Conservation (phyloP, 2,797 vertebrate genomes). For the Brachyalestes nurse region DNA sequence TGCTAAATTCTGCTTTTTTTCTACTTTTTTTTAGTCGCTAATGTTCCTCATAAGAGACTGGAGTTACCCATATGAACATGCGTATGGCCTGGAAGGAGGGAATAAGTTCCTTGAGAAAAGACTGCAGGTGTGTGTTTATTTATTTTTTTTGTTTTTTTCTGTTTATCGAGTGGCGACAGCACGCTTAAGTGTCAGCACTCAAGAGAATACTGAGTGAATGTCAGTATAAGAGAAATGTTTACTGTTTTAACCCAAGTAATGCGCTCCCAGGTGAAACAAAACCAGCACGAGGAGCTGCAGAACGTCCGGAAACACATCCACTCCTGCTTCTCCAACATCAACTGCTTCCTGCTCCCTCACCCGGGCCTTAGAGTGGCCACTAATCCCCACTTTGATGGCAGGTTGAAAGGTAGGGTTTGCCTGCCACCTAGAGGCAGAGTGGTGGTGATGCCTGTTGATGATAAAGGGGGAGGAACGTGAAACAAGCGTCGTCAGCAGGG, state of each 20-base stretch:
- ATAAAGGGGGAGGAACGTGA: no score
- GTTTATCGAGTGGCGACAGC: background rate
- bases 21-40: slow-evolving; percentile 79
- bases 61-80: slow-evolving; percentile 95
- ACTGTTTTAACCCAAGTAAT: background rate
- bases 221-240: no score
- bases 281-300: slow-evolving; percentile 97
- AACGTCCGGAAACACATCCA: slow-evolving; percentile 98
- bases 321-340: slow-evolving; percentile 96
- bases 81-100: slow-evolving; percentile 90
- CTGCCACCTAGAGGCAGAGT: slow-evolving; percentile 8
- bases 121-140: slow-evolving; percentile 81
- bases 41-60: slow-evolving; percentile 99
- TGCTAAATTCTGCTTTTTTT: background rate
- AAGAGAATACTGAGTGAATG: no score
- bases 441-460: background rate
- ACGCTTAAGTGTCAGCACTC: background rate
- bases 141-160: background rate
- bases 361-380: slow-evolving; percentile 97
- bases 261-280: slow-evolving; percentile 86
- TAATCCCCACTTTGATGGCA: slow-evolving; percentile 93
- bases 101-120: slow-evolving; percentile 87
- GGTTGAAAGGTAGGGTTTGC: slow-evolving; percentile 83
- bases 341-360: slow-evolving; percentile 96
- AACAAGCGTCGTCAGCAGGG: background rate